Evolutionary conservation across 2,797 vertebrate genomes (phyloP).

Genomic region (Sorex maritimensis): DNA sequence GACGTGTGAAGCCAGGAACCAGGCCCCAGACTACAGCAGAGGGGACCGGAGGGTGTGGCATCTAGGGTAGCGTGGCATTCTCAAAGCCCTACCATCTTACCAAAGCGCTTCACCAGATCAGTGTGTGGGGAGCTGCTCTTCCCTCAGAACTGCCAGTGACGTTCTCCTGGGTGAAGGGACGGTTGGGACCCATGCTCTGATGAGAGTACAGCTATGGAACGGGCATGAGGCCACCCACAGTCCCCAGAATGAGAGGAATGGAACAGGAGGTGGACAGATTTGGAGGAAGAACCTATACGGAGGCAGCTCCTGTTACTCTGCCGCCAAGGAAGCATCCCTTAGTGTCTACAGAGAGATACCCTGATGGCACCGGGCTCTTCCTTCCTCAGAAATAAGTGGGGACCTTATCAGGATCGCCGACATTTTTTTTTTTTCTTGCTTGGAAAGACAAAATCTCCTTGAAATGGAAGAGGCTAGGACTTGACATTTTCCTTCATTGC

Average conservation of each 20-base stretch:
- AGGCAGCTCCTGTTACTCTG: constrained; percentile 50
- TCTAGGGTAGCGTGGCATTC: constrained; percentile 31
- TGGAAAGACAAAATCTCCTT: constrained; percentile 76
- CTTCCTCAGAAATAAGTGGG: constrained; percentile 56
- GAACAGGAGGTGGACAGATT: constrained; percentile 53
- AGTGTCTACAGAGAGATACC: constrained; percentile 22
- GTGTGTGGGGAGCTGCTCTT: background rate
- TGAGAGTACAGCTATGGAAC: background rate
- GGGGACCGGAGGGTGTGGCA: constrained; percentile 23
- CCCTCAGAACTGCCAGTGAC: background rate
- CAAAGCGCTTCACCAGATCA: background rate
- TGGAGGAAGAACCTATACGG: constrained; percentile 1
- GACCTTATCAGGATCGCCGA: constrained; percentile 52
- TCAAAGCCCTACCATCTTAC: constrained; percentile 43
- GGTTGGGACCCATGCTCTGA: background rate
- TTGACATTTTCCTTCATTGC: constrained; percentile 70
- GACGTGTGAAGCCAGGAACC: constrained; percentile 46
- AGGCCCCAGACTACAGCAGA: background rate
- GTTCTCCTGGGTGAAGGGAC: background rate
- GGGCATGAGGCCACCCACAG: background rate
- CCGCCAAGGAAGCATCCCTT: constrained; percentile 10
- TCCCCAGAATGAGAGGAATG: constrained; percentile 38
- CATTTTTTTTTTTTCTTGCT: constrained; percentile 34
- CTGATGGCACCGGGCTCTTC: constrained; percentile 26
- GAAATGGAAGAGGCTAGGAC: constrained; percentile 49